Conservation (phyloP, 92 coral and sea anemone genomes). For the Actinostola sp. region DNA sequence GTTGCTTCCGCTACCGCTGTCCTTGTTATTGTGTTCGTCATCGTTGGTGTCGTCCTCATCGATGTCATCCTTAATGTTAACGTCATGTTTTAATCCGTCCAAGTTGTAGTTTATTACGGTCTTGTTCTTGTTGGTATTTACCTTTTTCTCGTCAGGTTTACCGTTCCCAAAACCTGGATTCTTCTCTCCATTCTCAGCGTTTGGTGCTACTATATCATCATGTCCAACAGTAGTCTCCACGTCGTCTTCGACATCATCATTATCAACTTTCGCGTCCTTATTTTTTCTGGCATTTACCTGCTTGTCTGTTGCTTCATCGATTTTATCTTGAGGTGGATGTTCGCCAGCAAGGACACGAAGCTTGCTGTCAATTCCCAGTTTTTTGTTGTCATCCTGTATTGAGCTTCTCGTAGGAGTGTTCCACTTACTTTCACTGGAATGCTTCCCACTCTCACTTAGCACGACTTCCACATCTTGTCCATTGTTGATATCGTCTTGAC, state of each 20-base stretch:
- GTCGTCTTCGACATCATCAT: slow-evolving; percentile 1
- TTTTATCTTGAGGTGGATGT: neutral
- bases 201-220: neutral
- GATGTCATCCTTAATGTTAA: neutral
- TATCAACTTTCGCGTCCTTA: neutral
- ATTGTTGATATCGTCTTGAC: neutral
- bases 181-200: neutral
- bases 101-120: neutral
- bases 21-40: slow-evolving; percentile 12
- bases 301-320: neutral
- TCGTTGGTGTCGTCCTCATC: neutral
- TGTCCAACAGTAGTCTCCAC: neutral
- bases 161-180: neutral
- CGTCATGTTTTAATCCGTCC: neutral
- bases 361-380: neutral
- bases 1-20: slow-evolving; percentile 1
- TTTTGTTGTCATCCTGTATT: neutral
- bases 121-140: slow-evolving; percentile 4
- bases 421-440: neutral
- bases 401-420: neutral
- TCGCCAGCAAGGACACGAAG: neutral
- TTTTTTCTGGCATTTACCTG: neutral
- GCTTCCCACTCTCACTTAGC: neutral
- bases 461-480: neutral
- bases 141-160: neutral